Evolutionary conservation across 2,888 invertebrate genomes (phyloP).

Genomic region (Steromphala cineraria): DNA sequence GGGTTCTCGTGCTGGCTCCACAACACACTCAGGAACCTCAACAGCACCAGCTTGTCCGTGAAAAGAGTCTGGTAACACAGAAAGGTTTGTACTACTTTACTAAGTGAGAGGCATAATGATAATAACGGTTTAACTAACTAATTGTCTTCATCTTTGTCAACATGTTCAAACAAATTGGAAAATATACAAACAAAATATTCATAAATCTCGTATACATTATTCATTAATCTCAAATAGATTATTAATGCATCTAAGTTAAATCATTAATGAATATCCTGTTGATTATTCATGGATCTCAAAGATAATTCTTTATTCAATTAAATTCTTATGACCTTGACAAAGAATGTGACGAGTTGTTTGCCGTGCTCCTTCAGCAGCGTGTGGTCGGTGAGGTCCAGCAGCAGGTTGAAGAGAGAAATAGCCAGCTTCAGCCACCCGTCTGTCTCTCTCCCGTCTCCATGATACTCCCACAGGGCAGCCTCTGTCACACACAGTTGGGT

Average conservation of each 20-base stretch:
- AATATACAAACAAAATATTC: too few species aligned
- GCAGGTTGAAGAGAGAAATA: slow-evolving; percentile 40
- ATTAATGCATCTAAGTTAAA: too few species aligned
- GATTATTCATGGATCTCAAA: too few species aligned
- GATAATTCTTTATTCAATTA: too few species aligned
- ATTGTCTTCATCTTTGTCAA: too few species aligned
- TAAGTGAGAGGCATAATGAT: too few species aligned
- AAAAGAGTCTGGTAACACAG: slow-evolving; percentile 24
- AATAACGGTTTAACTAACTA: too few species aligned
- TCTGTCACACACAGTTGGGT: slow-evolving; percentile 19
- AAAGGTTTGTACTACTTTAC: too few species aligned
- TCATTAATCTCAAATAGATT: too few species aligned
- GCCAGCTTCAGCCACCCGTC: slow-evolving; percentile 45
- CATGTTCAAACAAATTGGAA: too few species aligned
- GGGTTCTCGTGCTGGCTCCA: slow-evolving; percentile 57
- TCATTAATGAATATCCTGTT: too few species aligned
- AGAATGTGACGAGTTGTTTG: slow-evolving; percentile 79
- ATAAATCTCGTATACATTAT: too few species aligned
- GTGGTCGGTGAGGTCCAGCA: slow-evolving; percentile 40
- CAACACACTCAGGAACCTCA: slow-evolving; percentile 57
- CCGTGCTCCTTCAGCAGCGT: slow-evolving; percentile 71
- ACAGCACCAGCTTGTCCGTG: slow-evolving; percentile 27
- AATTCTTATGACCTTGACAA: background rate
- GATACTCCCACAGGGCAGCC: slow-evolving; percentile 45
- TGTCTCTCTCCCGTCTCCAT: slow-evolving; percentile 21